These are phyloP conservation scores for Ceyx melanurus DNA, from an alignment of 2,113 vertebrate genomes.

Conservation along the genomic window DNA sequence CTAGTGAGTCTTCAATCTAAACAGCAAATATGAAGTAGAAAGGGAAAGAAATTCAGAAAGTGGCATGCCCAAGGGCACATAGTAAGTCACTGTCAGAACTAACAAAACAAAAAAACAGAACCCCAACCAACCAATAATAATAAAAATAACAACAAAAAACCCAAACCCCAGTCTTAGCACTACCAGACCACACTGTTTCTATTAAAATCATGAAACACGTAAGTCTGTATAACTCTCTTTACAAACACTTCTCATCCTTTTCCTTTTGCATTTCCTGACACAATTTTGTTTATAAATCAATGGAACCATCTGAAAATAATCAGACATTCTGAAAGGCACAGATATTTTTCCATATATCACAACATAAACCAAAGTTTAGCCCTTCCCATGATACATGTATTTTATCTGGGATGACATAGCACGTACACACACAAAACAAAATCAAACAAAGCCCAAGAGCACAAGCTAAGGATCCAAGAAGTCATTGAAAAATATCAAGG, in stretches of 20 bases:
- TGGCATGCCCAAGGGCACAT: not conserved
- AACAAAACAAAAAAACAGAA: not conserved
- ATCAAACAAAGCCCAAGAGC: not conserved
- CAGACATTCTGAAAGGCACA: not conserved
- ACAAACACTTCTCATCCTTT: not conserved
- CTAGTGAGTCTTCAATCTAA: not conserved
- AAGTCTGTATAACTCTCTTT: not conserved
- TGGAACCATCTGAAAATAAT: not conserved
- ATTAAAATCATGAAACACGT: not conserved
- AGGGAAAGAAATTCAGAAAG: not conserved
- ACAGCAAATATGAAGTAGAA: not conserved
- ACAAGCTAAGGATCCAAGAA: not conserved
- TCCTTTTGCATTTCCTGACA: not conserved
- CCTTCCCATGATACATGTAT: not conserved
- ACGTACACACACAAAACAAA: not conserved
- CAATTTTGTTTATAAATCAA: not conserved
- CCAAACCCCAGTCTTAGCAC: not conserved
- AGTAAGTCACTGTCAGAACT: not conserved
- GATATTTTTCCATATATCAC: not conserved
- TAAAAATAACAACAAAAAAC: not conserved
- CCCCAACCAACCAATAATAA: not conserved
- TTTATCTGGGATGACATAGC: not conserved
- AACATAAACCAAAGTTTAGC: not conserved
- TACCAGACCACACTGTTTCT: not conserved
- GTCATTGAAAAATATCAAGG: not conserved